phyloP scores from a whole-genome alignment of 2,888 invertebrate species.

The Heliconius charithonia region DNA sequence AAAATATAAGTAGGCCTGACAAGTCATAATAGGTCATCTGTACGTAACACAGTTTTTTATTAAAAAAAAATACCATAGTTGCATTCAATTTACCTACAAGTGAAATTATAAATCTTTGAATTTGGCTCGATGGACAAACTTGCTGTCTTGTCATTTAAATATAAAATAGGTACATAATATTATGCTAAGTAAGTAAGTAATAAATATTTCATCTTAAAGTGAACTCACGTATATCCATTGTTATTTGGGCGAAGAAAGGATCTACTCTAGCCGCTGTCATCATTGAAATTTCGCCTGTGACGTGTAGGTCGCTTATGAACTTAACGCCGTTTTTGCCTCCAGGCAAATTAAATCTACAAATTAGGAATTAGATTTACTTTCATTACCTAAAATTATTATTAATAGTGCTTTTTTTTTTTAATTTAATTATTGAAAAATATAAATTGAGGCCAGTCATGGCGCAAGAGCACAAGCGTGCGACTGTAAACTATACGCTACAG shows the following conservation, averaged over 20 bases:
- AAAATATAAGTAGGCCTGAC: not conserved
- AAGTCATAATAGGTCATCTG: not conserved
- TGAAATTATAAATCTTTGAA: too few relatives aligned
- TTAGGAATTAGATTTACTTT: not conserved
- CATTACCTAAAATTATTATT: not conserved
- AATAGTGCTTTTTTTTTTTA: too few relatives aligned
- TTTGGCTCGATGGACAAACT: too few relatives aligned
- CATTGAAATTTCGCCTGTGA: slow-evolving; percentile 69
- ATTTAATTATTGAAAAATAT: too few relatives aligned
- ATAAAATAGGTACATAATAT: too few relatives aligned
- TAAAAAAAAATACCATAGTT: too few relatives aligned
- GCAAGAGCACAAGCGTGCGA: not conserved
- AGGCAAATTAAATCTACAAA: slow-evolving; percentile 65
- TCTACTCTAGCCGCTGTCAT: slow-evolving; percentile 58
- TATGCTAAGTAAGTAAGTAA: not conserved
- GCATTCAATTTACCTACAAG: too few relatives aligned
- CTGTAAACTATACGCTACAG: not conserved
- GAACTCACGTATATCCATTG: slow-evolving; percentile 76
- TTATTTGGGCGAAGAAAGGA: slow-evolving; percentile 63
- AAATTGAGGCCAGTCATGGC: not conserved
- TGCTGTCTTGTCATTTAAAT: too few relatives aligned
- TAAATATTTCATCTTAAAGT: not conserved
- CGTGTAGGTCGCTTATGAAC: slow-evolving; percentile 70
- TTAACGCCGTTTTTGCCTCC: slow-evolving; percentile 64
- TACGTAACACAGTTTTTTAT: not conserved